These are phyloP conservation scores for Puma concolor DNA, from an alignment of 2,113 vertebrate genomes.

Conservation along the genomic window DNA sequence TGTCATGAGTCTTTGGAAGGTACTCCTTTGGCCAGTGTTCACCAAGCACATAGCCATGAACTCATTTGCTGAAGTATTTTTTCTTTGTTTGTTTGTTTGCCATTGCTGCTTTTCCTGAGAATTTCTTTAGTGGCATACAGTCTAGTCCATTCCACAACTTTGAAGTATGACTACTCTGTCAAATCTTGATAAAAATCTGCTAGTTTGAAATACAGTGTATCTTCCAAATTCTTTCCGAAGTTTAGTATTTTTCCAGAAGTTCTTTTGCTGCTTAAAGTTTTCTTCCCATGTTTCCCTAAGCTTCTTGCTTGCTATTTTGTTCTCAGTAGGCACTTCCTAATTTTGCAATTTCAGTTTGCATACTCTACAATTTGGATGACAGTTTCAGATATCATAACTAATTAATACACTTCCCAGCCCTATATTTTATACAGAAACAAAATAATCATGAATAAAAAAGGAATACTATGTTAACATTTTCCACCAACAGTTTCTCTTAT, in stretches of 20 bases:
- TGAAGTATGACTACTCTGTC: background rate
- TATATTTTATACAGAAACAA: background rate
- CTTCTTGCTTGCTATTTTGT: background rate
- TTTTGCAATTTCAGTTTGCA: background rate
- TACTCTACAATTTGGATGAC: background rate
- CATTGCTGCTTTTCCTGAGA: background rate
- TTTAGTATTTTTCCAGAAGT: background rate
- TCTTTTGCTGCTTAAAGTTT: background rate
- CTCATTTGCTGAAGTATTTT: background rate
- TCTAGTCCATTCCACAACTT: background rate
- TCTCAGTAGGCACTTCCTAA: background rate
- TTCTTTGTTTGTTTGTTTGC: background rate
- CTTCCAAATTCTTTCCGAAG: background rate
- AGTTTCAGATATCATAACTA: background rate
- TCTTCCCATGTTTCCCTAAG: background rate
- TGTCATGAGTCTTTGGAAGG: background rate
- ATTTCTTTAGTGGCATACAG: background rate
- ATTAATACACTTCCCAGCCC: background rate
- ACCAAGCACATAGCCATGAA: background rate
- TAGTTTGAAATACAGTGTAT: background rate
- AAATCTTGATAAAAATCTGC: background rate
- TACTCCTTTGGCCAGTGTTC: background rate
- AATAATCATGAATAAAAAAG: background rate
- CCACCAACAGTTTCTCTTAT: background rate
- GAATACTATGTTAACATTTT: background rate